These are phyloP conservation scores for Enteromius viviparus DNA, from an alignment of 2,797 vertebrate species.

Conservation along the genomic window DNA sequence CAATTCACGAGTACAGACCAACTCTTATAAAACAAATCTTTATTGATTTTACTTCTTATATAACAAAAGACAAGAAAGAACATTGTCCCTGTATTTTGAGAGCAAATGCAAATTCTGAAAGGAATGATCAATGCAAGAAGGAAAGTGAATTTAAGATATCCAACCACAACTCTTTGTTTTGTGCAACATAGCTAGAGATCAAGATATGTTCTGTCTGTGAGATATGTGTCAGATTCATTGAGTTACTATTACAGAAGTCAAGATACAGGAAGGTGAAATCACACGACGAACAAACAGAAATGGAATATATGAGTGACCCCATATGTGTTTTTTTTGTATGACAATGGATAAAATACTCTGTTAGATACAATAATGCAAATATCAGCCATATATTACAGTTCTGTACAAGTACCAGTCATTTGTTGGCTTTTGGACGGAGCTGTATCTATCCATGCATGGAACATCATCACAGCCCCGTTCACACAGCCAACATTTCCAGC, in stretches of 20 bases:
- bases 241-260: conserved; percentile 6
- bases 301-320: conserved; percentile 44
- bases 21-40: conserved; percentile 38
- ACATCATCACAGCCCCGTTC: background rate
- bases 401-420: conserved; percentile 50
- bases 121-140: conserved; percentile 12
- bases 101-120: conserved; percentile 6
- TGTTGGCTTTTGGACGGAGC: conserved; percentile 14
- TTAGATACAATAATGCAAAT: conserved; percentile 69
- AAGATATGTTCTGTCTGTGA: conserved; percentile 13
- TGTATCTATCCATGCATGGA: background rate
- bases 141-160: conserved; percentile 7
- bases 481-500: conserved; percentile 39
- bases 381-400: conserved; percentile 58
- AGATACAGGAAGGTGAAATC: conserved; percentile 23
- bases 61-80: conserved; percentile 44
- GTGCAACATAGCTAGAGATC: background rate
- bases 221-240: conserved; percentile 23
- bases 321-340: conserved; percentile 38
- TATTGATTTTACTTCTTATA: conserved; percentile 55
- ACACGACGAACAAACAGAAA: conserved; percentile 35
- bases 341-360: conserved; percentile 43
- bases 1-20: background rate
- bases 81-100: background rate
- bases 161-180: conserved; percentile 18